A percentile compares a stretch with the other conserved stretches of the same genome.
Evolutionary conservation across 2,113 vertebrate species (phyloP).

Genomic region (Spheniscus mendiculus): DNA sequence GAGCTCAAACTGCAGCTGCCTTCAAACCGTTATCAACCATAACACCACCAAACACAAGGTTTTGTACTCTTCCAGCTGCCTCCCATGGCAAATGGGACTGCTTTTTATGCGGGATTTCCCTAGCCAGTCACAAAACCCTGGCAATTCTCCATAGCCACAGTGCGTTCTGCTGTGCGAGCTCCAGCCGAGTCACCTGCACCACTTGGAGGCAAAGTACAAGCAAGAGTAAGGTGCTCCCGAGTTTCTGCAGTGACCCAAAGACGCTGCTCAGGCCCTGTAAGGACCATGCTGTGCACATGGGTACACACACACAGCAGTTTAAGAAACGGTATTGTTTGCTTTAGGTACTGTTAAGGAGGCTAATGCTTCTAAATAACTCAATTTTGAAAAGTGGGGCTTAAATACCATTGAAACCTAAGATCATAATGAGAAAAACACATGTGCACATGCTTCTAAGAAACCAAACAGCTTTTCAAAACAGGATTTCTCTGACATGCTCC

Average conservation of each 20-base stretch:
- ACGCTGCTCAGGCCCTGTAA: neutral
- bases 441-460: neutral
- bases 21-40: neutral
- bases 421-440: conserved; percentile 7
- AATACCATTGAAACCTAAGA: conserved; percentile 11
- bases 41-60: neutral
- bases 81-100: neutral
- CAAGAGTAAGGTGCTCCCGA: neutral
- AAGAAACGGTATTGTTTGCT: neutral
- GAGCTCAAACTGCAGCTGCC: neutral
- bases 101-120: neutral
- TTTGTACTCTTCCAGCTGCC: neutral
- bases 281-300: neutral
- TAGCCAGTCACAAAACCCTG: neutral
- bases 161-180: neutral
- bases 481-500: neutral
- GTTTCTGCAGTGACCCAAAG: neutral
- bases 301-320: neutral
- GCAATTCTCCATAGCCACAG: neutral
- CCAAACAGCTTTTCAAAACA: conserved; percentile 21
- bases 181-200: neutral
- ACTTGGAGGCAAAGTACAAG: neutral
- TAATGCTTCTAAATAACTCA: neutral
- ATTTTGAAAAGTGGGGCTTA: neutral
- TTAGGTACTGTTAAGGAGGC: neutral